These are phyloP conservation scores for Drosophila acutilabella DNA, from an alignment of 2,888 invertebrate genomes.

Conservation along the genomic window DNA sequence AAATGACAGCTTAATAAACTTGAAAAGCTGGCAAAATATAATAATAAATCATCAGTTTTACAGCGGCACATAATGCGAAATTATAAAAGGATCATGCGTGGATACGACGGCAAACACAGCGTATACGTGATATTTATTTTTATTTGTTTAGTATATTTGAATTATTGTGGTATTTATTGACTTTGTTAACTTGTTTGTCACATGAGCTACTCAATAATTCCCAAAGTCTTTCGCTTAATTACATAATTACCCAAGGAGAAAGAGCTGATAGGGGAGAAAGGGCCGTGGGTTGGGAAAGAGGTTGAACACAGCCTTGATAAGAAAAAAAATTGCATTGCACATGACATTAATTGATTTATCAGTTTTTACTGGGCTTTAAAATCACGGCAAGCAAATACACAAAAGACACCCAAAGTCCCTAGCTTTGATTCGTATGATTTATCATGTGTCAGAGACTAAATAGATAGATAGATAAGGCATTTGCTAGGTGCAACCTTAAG, in stretches of 20 bases:
- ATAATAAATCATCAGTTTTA: conserved; percentile 38
- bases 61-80: conserved; percentile 26
- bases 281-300: too few species aligned
- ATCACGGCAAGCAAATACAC: conserved; percentile 35
- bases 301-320: conserved; percentile 29
- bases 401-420: conserved; percentile 45
- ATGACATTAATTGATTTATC: conserved; percentile 40
- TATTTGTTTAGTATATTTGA: not conserved
- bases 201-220: conserved; percentile 41
- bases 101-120: conserved; percentile 24
- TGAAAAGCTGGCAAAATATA: conserved; percentile 29
- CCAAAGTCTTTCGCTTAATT: conserved; percentile 20
- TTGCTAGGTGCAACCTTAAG: conserved; percentile 19
- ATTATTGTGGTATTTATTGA: conserved; percentile 9
- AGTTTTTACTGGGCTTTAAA: conserved; percentile 37
- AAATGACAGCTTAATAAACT: conserved; percentile 40
- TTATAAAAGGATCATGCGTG: conserved; percentile 47
- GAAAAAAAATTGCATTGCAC: conserved; percentile 60
- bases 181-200: conserved; percentile 47
- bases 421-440: conserved; percentile 53
- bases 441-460: conserved; percentile 59
- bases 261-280: not conserved
- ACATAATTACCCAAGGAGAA: conserved; percentile 24
- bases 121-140: conserved; percentile 56
- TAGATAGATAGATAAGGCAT: conserved; percentile 28